Conservation (phyloP, 37 sponge, comb jelly and placozoan species). For the Ephydatia muelleri region DNA sequence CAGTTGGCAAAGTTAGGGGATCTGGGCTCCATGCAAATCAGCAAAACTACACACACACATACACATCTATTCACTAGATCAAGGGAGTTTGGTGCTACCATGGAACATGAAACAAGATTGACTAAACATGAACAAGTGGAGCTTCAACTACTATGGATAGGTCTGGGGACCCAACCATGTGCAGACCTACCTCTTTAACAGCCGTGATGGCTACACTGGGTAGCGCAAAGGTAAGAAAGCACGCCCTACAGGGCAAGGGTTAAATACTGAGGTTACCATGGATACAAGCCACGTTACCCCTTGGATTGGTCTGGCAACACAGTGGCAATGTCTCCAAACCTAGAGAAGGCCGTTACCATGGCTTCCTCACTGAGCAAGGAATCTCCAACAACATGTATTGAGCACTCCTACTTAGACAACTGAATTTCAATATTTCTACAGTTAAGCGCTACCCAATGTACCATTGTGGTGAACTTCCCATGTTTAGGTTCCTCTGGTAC, state of each 20-base stretch:
- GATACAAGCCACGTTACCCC: slow-evolving; percentile 4
- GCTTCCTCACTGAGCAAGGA: slow-evolving; percentile 33
- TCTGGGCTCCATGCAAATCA: too few relatives aligned
- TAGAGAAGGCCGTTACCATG: slow-evolving; percentile 37
- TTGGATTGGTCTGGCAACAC: slow-evolving; percentile 8
- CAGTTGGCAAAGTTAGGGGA: too few relatives aligned
- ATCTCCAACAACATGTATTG: not conserved
- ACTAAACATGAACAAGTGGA: not conserved
- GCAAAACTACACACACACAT: too few relatives aligned
- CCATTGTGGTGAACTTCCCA: slow-evolving; percentile 1
- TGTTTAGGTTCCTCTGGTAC: not conserved
- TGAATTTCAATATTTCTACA: not conserved
- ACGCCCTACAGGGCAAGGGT: slow-evolving; percentile 4
- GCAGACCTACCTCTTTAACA: slow-evolving; percentile 50
- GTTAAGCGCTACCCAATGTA: not conserved
- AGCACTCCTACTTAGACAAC: not conserved
- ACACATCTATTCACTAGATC: too few relatives aligned
- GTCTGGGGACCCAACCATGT: too few relatives aligned
- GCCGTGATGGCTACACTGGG: slow-evolving; percentile 36
- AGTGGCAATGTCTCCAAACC: slow-evolving; percentile 49
- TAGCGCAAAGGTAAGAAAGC: slow-evolving; percentile 37
- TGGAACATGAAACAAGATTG: slow-evolving; percentile 18
- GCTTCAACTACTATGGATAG: too few relatives aligned
- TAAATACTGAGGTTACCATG: not conserved
- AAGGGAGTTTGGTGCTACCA: too few relatives aligned